Conservation (phyloP, 2,113 vertebrate species). For the Caretta caretta region DNA sequence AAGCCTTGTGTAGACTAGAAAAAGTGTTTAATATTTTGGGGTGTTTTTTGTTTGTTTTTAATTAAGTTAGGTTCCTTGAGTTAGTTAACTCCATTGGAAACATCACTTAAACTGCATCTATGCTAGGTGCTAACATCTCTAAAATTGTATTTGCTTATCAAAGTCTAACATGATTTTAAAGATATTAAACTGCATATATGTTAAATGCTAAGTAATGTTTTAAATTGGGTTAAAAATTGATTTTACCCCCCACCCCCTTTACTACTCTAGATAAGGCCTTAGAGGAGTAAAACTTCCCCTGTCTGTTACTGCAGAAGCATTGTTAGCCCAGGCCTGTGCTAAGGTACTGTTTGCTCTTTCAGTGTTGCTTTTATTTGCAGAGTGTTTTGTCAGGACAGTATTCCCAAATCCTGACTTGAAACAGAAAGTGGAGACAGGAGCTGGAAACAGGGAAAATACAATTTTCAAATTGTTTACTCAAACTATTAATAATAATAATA, state of each 20-base stretch:
- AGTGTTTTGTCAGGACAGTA: neutral
- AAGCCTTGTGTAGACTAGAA: neutral
- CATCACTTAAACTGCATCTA: neutral
- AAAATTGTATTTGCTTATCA: neutral
- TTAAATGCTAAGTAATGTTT: neutral
- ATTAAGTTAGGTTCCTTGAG: neutral
- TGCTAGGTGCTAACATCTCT: neutral
- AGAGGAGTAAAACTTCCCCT: neutral
- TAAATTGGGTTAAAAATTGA: neutral
- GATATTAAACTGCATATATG: neutral
- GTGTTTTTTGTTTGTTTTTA: neutral
- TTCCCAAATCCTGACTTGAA: neutral
- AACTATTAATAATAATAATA: neutral
- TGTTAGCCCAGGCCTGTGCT: neutral
- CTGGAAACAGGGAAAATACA: neutral
- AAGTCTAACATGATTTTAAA: neutral
- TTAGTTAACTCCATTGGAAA: neutral
- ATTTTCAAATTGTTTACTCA: neutral
- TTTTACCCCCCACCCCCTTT: neutral
- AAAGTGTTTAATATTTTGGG: neutral
- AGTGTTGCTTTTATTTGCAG: neutral
- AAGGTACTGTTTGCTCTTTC: neutral
- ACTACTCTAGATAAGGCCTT: neutral
- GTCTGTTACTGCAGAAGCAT: neutral
- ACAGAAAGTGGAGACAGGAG: neutral